Percentiles rank a stretch among this genome's conserved stretches.
Evolutionary conservation across 2,797 vertebrate genomes (phyloP).

Genomic region (Silurus aristotelis): DNA sequence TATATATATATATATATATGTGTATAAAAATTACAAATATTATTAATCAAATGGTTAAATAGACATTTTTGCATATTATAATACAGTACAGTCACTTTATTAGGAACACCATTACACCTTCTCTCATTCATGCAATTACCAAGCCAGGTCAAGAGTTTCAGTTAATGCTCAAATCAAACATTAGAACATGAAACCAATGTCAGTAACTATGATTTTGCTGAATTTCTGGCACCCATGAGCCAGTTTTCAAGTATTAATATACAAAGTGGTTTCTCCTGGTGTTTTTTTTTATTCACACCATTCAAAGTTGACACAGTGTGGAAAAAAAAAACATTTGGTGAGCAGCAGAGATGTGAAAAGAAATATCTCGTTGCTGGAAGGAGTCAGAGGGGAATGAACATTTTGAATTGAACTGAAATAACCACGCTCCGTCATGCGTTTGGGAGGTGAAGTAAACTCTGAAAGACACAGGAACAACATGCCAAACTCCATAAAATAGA

Average conservation of each 20-base stretch:
- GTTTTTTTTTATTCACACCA: neutral
- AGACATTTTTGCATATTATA: neutral
- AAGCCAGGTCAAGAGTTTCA: neutral
- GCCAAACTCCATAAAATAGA: neutral
- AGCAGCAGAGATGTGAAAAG: no score
- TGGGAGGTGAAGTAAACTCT: neutral
- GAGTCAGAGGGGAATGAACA: neutral
- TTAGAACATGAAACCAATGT: neutral
- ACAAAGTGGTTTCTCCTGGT: neutral
- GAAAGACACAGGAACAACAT: neutral
- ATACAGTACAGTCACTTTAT: neutral
- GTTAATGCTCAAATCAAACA: neutral
- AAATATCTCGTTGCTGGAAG: neutral
- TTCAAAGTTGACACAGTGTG: neutral
- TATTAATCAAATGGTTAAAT: neutral
- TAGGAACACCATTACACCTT: neutral
- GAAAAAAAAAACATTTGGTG: neutral
- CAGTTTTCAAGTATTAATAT: neutral
- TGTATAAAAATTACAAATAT: neutral
- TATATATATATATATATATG: no score
- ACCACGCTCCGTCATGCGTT: neutral
- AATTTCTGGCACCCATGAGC: neutral
- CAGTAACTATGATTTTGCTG: neutral
- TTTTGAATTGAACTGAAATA: neutral
- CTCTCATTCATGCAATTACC: neutral